phyloP scores from a whole-genome alignment of 2,797 vertebrate species.

The Glyptemys insculpta region DNA sequence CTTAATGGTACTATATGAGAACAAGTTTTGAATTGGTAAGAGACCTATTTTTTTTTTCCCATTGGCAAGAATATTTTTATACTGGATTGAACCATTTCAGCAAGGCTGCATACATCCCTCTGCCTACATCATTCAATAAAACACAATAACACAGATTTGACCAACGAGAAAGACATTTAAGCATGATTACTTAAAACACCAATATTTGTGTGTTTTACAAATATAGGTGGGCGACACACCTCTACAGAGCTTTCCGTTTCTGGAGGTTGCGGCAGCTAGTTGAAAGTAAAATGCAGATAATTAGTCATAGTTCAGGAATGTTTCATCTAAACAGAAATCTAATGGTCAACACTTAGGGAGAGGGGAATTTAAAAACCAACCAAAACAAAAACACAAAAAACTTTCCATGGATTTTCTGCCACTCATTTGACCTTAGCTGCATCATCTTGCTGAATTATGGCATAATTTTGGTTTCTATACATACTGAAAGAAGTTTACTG shows the following conservation, averaged over 20 bases:
- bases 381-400: background rate
- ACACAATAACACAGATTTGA: conserved; percentile 42
- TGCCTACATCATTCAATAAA: background rate
- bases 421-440: conserved; percentile 43
- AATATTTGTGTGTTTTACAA: conserved; percentile 74
- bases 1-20: background rate
- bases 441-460: background rate
- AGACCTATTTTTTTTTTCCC: background rate
- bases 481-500: background rate
- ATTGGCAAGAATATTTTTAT: background rate
- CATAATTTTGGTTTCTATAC: background rate
- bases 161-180: conserved; percentile 62
- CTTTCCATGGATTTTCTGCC: background rate
- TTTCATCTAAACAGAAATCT: conserved; percentile 58
- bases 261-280: conserved; percentile 91
- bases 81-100: background rate
- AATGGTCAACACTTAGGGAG: conserved; percentile 67
- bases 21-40: background rate
- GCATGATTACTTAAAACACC: conserved; percentile 64
- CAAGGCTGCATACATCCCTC: background rate
- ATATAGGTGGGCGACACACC: conserved; percentile 88
- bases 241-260: conserved; percentile 91
- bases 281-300: conserved; percentile 86
- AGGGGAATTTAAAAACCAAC: conserved; percentile 27
- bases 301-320: conserved; percentile 67